Conservation (phyloP, 2,113 vertebrate species). For the Proteles cristata region DNA sequence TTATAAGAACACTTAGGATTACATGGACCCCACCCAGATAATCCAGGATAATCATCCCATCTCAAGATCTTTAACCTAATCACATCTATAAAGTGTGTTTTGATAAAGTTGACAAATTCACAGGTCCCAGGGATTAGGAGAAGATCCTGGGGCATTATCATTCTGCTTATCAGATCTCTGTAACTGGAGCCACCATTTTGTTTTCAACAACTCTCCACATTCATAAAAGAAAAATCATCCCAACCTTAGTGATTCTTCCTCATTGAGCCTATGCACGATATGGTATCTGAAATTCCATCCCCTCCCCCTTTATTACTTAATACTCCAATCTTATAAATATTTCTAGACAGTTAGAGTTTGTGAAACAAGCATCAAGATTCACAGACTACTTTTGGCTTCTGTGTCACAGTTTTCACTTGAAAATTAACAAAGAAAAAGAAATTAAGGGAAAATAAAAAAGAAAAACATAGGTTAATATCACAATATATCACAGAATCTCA, state of each 20-base stretch:
- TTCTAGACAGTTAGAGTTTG: not conserved
- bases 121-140: not conserved
- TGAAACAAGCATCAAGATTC: not conserved
- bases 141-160: too few species aligned
- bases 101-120: not conserved
- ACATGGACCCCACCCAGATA: not conserved
- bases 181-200: not conserved
- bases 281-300: not conserved
- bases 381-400: not conserved
- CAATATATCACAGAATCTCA: not conserved
- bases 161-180: not conserved
- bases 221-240: not conserved
- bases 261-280: not conserved
- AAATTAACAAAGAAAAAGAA: not conserved
- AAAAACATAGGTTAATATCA: not conserved
- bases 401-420: not conserved
- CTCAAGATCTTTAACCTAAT: not conserved
- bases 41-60: not conserved
- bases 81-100: not conserved
- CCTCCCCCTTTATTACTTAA: not conserved
- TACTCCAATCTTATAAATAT: not conserved
- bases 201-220: not conserved
- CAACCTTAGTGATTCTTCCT: not conserved
- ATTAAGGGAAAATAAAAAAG: not conserved
- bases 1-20: not conserved